A percentile compares a stretch with the other conserved stretches of the same genome.
phyloP scores from a whole-genome alignment of 2,888 invertebrate genomes.

The Erannis defoliaria region DNA sequence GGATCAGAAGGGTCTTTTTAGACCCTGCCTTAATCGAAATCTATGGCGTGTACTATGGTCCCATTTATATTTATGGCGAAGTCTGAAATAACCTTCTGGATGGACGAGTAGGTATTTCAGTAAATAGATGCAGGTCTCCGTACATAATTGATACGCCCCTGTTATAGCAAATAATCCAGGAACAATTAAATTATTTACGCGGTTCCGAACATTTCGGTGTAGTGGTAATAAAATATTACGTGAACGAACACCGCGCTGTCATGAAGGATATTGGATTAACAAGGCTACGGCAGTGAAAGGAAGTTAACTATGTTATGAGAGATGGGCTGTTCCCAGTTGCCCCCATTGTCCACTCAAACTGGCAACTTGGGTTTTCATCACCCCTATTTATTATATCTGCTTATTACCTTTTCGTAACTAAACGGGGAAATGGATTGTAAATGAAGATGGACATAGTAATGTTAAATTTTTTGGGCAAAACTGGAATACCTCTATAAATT shows the following conservation, averaged over 20 bases:
- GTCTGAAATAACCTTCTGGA: background rate
- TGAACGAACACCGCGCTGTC: conserved; percentile 44
- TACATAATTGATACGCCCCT: conserved; percentile 58
- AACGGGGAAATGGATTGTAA: too few species aligned
- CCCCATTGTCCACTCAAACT: too few species aligned
- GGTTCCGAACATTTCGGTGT: conserved; percentile 42
- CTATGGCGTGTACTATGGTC: too few species aligned
- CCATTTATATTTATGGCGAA: too few species aligned
- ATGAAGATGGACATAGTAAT: too few species aligned
- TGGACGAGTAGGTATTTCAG: conserved; percentile 36
- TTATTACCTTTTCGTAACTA: too few species aligned
- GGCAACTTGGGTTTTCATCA: too few species aligned
- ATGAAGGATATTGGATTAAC: conserved; percentile 42
- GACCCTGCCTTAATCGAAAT: too few species aligned
- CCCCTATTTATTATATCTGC: too few species aligned
- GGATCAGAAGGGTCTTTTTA: too few species aligned
- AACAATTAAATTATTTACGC: conserved; percentile 59
- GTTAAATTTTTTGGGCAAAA: too few species aligned
- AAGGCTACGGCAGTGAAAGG: background rate
- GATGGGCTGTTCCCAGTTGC: background rate
- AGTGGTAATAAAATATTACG: conserved; percentile 40
- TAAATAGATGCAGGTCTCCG: conserved; percentile 53
- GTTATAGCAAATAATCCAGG: conserved; percentile 57
- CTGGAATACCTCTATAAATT: too few species aligned
- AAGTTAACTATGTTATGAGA: background rate